phyloP scores from a whole-genome alignment of 2,888 invertebrate species.

The Hartigia nigra region DNA sequence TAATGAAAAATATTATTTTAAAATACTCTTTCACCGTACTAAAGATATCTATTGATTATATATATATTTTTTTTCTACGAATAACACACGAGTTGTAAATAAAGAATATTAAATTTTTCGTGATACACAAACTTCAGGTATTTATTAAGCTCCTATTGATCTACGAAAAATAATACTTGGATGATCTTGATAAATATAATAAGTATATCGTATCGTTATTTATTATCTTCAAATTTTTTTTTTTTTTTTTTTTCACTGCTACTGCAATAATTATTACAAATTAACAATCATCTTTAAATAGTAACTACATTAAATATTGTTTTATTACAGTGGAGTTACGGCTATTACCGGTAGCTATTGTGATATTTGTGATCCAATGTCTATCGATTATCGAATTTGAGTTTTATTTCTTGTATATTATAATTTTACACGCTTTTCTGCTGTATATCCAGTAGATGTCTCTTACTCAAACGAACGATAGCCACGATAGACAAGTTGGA shows the following conservation, averaged over 20 bases:
- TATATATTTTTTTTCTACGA: neutral
- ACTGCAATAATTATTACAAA: conserved; percentile 54
- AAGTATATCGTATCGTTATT: neutral
- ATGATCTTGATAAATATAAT: neutral
- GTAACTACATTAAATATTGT: conserved; percentile 47
- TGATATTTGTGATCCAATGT: neutral
- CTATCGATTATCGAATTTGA: neutral
- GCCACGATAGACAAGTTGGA: neutral
- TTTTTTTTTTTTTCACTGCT: conserved; percentile 22
- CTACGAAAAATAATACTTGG: neutral
- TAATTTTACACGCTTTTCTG: neutral
- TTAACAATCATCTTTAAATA: conserved; percentile 55
- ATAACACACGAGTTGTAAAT: neutral
- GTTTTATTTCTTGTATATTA: neutral
- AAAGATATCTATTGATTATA: neutral
- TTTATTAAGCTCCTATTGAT: neutral
- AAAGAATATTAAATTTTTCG: neutral
- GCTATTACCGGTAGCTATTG: conserved; percentile 20
- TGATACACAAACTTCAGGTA: neutral
- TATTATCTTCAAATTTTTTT: conserved; percentile 13
- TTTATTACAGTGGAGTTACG: conserved; percentile 40
- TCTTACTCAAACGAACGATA: neutral
- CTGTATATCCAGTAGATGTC: neutral
- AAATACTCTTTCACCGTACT: neutral
- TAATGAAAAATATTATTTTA: neutral